phyloP scores from a whole-genome alignment of 2,113 vertebrate species.

The Sigmodon hispidus region DNA sequence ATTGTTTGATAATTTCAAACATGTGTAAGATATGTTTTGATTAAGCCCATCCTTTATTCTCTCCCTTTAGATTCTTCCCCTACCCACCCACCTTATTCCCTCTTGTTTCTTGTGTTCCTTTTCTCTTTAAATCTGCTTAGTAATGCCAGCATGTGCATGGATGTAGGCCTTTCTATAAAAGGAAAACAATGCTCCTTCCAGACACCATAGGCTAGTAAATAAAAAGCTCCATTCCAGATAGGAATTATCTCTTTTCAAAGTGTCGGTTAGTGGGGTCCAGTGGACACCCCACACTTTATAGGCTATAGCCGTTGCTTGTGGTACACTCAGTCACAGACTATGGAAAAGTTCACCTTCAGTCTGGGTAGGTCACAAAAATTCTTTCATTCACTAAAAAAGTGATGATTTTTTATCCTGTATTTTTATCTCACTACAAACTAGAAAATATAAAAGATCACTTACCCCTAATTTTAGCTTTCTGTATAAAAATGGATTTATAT shows the following conservation, averaged over 20 bases:
- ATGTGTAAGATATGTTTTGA: neutral
- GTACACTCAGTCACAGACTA: neutral
- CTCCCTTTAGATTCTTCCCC: neutral
- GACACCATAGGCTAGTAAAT: neutral
- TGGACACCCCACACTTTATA: neutral
- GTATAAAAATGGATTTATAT: neutral
- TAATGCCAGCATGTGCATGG: neutral
- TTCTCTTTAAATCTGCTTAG: neutral
- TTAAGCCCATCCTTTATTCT: too few relatives aligned
- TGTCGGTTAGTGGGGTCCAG: neutral
- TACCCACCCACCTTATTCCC: too few relatives aligned
- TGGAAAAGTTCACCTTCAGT: neutral
- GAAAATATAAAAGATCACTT: neutral
- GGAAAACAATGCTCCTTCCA: too few relatives aligned
- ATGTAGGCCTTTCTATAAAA: neutral
- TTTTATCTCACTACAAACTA: slow-evolving; percentile 15
- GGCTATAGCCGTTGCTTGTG: neutral
- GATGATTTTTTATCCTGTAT: neutral
- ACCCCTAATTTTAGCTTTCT: neutral
- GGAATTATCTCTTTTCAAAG: too few relatives aligned
- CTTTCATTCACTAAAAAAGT: neutral
- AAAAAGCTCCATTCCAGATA: neutral
- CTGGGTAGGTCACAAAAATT: neutral
- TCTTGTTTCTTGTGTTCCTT: neutral
- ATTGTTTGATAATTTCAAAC: neutral